Base-by-base conservation (phyloP, 2,113 vertebrate genomes). In the Sclerurus mexicanus region DNA sequence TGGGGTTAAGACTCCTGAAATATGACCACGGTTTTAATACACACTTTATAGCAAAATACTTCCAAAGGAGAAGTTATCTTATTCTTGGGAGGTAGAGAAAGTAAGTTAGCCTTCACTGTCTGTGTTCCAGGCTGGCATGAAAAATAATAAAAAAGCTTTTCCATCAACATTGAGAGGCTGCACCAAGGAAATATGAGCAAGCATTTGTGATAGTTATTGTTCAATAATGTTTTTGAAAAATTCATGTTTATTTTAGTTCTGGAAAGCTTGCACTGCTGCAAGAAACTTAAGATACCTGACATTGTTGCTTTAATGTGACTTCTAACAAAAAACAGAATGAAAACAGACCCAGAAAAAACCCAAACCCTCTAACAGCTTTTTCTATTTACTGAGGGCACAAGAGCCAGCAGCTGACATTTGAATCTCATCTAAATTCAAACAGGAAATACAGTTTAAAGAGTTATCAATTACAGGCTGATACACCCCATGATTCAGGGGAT, bases 341-440 rank as follows among this genome's bases (percentile, higher is more conserved):
- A 69, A 73, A 55, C 31, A 63, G 80, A 56, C 23, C 47, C 69
- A 53, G 53, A 90, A 62, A 52, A 37, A 11, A 14, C 5, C 27
- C 37, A 76, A 93, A 10, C 17, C 17, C 39, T 62, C 13, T 10
- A 55, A 46, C 76, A 87, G 76, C 60, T 93, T 84, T 58, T 88
- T 84, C 58, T 87, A 31, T 52, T 83, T 87, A 87, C 73, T 42
- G 53, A 82, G 89, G 56, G 55, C 35, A 72, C 33, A 60, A 87
- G n/a, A 69, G n/a, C 40, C 78, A 94, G 42, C 40, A 87, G 44
- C 30, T 85, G 85, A 83, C 67, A 91, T 56, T 46, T 88, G 62
- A 94, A 83, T 91, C 58, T 95, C 68, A 80, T 64, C 85, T 80
- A 52, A 83, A 93, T 79, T 96, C 85, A 69, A 87, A 88, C 31